A percentile compares a stretch with the other conserved stretches of the same genome.
Evolutionary conservation across 2,797 vertebrate species (phyloP).

Genomic region (Carduelis carduelis): DNA sequence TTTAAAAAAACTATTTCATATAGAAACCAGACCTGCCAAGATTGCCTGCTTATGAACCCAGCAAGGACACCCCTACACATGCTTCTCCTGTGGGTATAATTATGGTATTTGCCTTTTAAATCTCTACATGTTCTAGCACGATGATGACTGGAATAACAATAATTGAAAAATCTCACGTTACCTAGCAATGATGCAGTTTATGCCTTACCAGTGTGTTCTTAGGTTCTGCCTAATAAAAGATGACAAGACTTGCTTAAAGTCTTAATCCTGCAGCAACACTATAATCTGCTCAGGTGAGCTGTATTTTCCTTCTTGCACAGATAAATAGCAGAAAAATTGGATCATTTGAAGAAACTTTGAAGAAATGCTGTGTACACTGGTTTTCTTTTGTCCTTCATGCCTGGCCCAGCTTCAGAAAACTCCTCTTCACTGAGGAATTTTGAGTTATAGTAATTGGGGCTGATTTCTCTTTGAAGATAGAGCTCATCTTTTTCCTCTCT

Average conservation of each 20-base stretch:
- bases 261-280: constrained; percentile 29
- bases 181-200: constrained; percentile 33
- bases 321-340: constrained; percentile 21
- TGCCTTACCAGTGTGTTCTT: background rate
- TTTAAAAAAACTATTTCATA: background rate
- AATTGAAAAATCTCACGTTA: constrained; percentile 25
- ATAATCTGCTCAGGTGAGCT: constrained; percentile 11
- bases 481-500: background rate
- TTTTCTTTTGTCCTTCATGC: background rate
- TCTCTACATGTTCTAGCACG: background rate
- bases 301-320: constrained; percentile 21
- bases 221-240: constrained; percentile 30
- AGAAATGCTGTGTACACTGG: background rate
- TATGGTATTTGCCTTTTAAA: constrained; percentile 43
- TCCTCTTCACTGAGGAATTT: background rate
- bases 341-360: background rate
- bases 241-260: constrained; percentile 38
- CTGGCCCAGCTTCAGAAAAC: constrained; percentile 1
- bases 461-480: background rate
- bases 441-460: background rate
- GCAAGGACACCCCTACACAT: background rate
- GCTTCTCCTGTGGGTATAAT: constrained; percentile 6
- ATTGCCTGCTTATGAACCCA: background rate
- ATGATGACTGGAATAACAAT: constrained; percentile 29
- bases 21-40: background rate